Evolutionary conservation across 2,888 invertebrate species (phyloP), one percentile per base, ranked within the genome.

Genomic region (Drosophila colorata): DNA sequence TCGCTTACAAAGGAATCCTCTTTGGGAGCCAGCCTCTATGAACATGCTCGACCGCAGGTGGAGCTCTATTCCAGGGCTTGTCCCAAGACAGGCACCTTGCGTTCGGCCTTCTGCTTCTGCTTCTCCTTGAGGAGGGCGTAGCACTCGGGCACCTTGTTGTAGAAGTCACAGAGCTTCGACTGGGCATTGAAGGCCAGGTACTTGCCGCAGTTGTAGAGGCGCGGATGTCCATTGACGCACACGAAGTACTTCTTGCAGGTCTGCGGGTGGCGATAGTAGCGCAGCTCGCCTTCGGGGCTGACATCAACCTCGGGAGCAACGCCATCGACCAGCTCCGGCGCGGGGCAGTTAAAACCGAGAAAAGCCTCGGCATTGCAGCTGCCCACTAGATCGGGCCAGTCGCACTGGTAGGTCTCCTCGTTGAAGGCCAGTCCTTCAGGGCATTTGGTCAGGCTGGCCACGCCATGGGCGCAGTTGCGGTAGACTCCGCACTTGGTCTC

Each of bases 401-500:
- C 97, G 90, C 97, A 97, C 51, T 96, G 94, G 89, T 96, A 96
- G 2, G 93, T 94, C 20, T 94, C 94, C 0, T 94, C 93, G 90
- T 95, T 95, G 92, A 95, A 97, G 13, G 97, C 97, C 40, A 97
- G 92, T 18, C 97, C 97, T 87, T 97, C 96, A 0, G 97, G 97
- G 88, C 97, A 97, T 69, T 95, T 94, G 88, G 96, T 95, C 46
- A 95, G 92, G 74, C 93, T 94, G 8, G 95, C 95, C 5, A 94
- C 93, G 7, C 97, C 97, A 72, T 95, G 95, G 5, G 95, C 97
- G 82, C 97, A 97, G 89, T 95, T 97, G 90, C 95, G 95, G 91
- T 96, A 97, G 80, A 95, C 94, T 9, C 96, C 96, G 91, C 97
- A 97, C 90, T 96, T 93, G 6, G 92, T 89, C 0, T 91, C 86